Evolutionary conservation across 2,888 invertebrate genomes (phyloP).

Genomic region (Lithophane socia): DNA sequence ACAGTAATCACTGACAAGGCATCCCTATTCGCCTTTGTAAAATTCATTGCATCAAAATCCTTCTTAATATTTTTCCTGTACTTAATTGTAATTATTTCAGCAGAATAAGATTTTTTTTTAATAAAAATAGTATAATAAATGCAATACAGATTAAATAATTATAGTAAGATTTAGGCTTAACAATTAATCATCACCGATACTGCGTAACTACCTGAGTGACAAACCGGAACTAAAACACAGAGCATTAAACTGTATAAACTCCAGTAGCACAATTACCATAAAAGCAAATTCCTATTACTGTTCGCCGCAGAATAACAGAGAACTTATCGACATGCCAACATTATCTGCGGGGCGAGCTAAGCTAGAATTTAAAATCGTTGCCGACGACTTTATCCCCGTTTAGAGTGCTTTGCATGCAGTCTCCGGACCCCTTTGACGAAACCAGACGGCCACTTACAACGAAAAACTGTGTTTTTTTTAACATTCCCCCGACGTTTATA

Average conservation of each 20-base stretch:
- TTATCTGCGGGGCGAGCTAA: conserved; percentile 70
- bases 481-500: conserved; percentile 74
- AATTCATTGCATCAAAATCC: neutral
- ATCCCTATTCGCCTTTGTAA: neutral
- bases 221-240: neutral
- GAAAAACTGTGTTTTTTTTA: conserved; percentile 79
- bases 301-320: conserved; percentile 59
- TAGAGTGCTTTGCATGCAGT: conserved; percentile 78
- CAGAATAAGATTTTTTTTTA: neutral
- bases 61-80: neutral
- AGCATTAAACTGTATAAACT: neutral
- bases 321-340: conserved; percentile 73
- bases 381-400: conserved; percentile 75
- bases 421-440: conserved; percentile 80
- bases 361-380: conserved; percentile 78
- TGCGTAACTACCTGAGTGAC: neutral
- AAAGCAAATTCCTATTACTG: conserved; percentile 56
- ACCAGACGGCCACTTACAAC: conserved; percentile 84
- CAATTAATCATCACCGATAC: neutral
- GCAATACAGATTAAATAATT: neutral
- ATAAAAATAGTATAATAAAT: neutral
- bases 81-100: neutral
- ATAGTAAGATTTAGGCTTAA: neutral
- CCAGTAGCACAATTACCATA: conserved; percentile 43
- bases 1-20: neutral